A percentile compares a stretch with the other conserved stretches of the same genome.
These are phyloP conservation scores for Odontomachus brunneus DNA, from an alignment of 1,140 invertebrate genomes.

Conservation along the genomic window DNA sequence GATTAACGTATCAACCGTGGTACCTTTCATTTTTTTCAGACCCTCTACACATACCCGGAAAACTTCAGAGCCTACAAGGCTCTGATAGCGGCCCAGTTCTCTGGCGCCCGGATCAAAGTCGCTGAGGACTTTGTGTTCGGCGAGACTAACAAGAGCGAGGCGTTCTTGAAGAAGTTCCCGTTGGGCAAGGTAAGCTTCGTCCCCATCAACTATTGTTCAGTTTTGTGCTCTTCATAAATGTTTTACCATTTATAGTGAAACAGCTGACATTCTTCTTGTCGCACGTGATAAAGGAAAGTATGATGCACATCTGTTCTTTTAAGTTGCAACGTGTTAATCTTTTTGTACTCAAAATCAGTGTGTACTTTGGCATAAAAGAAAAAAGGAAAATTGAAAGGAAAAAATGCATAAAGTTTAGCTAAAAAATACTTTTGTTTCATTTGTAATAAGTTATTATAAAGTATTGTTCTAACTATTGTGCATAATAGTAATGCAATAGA, in stretches of 20 bases:
- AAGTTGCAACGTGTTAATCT: no score
- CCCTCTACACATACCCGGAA: slow-evolving; percentile 97
- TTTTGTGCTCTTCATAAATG: not conserved
- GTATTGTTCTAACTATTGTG: not conserved
- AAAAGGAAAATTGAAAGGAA: no score
- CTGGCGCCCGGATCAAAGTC: slow-evolving; percentile 94
- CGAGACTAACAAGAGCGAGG: slow-evolving; percentile 95
- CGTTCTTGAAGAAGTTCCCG: slow-evolving; percentile 97
- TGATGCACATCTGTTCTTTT: no score
- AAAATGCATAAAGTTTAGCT: no score
- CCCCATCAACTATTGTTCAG: not conserved
- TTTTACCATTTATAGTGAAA: not conserved
- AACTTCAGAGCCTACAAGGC: slow-evolving; percentile 98
- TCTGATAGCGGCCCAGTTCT: slow-evolving; percentile 97
- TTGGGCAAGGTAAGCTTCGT: slow-evolving; percentile 93
- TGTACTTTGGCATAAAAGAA: no score
- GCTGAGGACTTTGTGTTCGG: slow-evolving; percentile 95
- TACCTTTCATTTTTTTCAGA: slow-evolving; percentile 89
- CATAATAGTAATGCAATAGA: not conserved
- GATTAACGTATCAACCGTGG: slow-evolving; percentile 49
- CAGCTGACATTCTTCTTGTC: slow-evolving; percentile 30
- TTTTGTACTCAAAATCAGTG: no score
- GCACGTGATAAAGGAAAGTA: not conserved
- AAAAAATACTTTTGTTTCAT: not conserved
- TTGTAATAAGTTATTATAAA: not conserved